phyloP scores from a whole-genome alignment of 1,140 invertebrate species.

The Whitmania pigra region DNA sequence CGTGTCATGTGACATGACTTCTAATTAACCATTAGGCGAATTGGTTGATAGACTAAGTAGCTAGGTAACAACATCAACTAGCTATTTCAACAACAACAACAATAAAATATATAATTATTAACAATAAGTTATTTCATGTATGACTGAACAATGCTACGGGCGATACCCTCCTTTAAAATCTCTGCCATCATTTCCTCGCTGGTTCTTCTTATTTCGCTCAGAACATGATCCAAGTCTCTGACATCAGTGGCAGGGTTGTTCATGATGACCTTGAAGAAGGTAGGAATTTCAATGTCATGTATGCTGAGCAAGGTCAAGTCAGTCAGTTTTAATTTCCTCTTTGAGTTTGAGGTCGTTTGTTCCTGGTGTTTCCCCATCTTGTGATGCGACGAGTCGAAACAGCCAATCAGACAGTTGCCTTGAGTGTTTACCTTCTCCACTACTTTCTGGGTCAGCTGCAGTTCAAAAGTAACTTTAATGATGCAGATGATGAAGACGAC shows the following conservation, averaged over 20 bases:
- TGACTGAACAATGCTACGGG: neutral
- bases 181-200: neutral
- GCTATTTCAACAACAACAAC: neutral
- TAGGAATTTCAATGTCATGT: neutral
- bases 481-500: neutral
- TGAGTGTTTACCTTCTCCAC: neutral
- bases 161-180: too few relatives aligned
- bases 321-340: neutral
- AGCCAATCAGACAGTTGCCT: slow-evolving; percentile 3
- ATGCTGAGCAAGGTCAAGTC: neutral
- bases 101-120: too few relatives aligned
- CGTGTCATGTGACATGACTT: too few relatives aligned
- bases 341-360: neutral
- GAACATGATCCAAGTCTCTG: neutral
- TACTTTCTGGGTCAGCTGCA: neutral
- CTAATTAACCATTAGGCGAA: too few relatives aligned
- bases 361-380: neutral
- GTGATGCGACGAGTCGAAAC: neutral
- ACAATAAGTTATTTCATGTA: too few relatives aligned
- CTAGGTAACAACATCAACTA: too few relatives aligned
- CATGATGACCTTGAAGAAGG: slow-evolving; percentile 10
- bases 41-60: too few relatives aligned
- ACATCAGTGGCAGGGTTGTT: neutral
- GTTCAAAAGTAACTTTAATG: neutral
- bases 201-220: neutral